Evolutionary conservation across 2,888 invertebrate species (phyloP).

Genomic region (Tineola bisselliella): DNA sequence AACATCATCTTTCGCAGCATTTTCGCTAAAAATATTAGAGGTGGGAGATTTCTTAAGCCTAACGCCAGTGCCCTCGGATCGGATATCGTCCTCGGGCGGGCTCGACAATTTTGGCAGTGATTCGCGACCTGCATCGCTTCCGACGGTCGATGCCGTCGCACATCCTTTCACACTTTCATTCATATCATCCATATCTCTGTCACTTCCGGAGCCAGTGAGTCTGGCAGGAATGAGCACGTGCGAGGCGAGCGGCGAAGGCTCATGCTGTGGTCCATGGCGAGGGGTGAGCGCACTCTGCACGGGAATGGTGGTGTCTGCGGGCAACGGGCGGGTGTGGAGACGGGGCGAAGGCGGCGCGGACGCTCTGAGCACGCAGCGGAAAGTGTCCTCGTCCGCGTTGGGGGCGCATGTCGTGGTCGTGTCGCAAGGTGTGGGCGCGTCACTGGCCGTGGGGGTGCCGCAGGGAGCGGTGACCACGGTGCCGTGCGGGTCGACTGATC

Average conservation of each 20-base stretch:
- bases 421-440: constrained; percentile 27
- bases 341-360: constrained; percentile 43
- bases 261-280: constrained; percentile 17
- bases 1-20: constrained; percentile 28
- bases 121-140: constrained; percentile 25
- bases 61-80: constrained; percentile 37
- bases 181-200: neutral
- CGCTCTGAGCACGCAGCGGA: constrained; percentile 72
- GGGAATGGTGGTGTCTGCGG: constrained; percentile 47
- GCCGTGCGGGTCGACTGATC: constrained; percentile 81
- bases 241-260: neutral
- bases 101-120: constrained; percentile 44
- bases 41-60: constrained; percentile 51
- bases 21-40: constrained; percentile 39
- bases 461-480: constrained; percentile 65
- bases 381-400: constrained; percentile 74
- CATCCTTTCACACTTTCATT: neutral
- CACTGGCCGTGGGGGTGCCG: constrained; percentile 43
- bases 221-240: constrained; percentile 11
- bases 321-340: constrained; percentile 37
- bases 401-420: constrained; percentile 31
- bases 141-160: constrained; percentile 23
- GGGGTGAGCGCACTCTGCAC: constrained; percentile 25
- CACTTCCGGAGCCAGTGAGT: neutral
- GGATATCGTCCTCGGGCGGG: constrained; percentile 44